These are phyloP conservation scores for Scolanthus callimorphus DNA, from an alignment of 92 coral and sea anemone species.

Conservation along the genomic window DNA sequence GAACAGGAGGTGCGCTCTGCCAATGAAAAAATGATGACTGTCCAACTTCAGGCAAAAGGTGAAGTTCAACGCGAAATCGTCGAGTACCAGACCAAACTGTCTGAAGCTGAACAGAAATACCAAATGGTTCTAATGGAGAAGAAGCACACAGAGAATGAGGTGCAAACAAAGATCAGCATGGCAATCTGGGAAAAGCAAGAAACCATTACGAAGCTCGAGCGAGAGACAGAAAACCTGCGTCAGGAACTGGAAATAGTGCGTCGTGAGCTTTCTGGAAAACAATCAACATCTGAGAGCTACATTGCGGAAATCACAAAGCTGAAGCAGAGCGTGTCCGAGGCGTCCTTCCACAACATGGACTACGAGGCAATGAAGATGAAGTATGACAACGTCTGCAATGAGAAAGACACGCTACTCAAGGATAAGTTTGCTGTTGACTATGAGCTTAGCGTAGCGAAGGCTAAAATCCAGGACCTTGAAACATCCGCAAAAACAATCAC, in stretches of 20 bases:
- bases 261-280: background rate
- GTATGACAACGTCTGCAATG: constrained; percentile 8
- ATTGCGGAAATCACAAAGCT: background rate
- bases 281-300: background rate
- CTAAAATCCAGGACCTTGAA: constrained; percentile 37
- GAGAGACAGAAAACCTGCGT: background rate
- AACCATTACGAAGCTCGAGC: background rate
- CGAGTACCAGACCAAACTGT: background rate
- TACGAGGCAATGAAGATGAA: constrained; percentile 1
- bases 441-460: constrained; percentile 39
- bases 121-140: constrained; percentile 2
- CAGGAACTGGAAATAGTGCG: constrained; percentile 3
- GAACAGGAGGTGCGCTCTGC: background rate
- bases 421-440: constrained; percentile 24
- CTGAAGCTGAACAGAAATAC: constrained; percentile 3
- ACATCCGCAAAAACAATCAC: background rate
- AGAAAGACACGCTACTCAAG: constrained; percentile 30
- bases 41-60: background rate
- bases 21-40: background rate
- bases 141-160: background rate
- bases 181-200: constrained; percentile 1
- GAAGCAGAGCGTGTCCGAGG: background rate
- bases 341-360: background rate
- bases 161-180: background rate
- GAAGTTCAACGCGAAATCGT: background rate